Percentiles rank a stretch among this genome's conserved stretches.
These are phyloP conservation scores for Aspiorhynchus laticeps DNA, from an alignment of 2,113 vertebrate species.

Conservation along the genomic window DNA sequence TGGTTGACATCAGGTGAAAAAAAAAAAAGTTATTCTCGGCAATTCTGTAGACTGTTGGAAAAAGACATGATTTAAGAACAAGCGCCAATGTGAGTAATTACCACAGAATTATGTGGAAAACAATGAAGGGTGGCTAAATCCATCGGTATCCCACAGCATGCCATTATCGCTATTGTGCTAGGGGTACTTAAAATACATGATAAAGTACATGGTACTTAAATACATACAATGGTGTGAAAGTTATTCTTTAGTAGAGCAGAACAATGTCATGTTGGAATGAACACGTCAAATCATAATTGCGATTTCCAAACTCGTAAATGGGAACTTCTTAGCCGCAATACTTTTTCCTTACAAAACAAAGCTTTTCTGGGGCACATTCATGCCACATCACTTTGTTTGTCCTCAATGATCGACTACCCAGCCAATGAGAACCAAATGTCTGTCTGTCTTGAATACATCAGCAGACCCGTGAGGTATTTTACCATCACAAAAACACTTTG, in stretches of 20 bases:
- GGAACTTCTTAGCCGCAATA: background rate
- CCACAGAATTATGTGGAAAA: slow-evolving; percentile 40
- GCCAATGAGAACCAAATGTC: background rate
- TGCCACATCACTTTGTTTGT: background rate
- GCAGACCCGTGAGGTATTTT: background rate
- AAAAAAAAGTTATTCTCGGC: background rate
- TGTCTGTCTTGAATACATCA: slow-evolving; percentile 3
- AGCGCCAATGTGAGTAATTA: slow-evolving; percentile 42
- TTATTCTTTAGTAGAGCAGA: background rate
- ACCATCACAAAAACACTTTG: background rate
- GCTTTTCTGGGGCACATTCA: background rate
- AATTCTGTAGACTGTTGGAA: slow-evolving; percentile 18
- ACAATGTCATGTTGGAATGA: background rate
- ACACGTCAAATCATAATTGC: background rate
- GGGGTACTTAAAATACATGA: slow-evolving; percentile 20
- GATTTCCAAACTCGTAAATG: background rate
- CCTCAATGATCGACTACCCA: background rate
- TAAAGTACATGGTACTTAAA: background rate
- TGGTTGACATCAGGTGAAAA: background rate
- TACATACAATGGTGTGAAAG: background rate
- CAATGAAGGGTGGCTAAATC: slow-evolving; percentile 26
- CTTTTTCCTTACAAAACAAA: background rate
- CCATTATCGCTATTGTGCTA: background rate
- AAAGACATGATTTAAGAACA: slow-evolving; percentile 3
- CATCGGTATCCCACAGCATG: slow-evolving; percentile 30